Percentiles rank a stretch among this genome's conserved stretches.
These are phyloP conservation scores for Melanotaenia pygmaea DNA, from an alignment of 2,797 vertebrate genomes.

Conservation along the genomic window DNA sequence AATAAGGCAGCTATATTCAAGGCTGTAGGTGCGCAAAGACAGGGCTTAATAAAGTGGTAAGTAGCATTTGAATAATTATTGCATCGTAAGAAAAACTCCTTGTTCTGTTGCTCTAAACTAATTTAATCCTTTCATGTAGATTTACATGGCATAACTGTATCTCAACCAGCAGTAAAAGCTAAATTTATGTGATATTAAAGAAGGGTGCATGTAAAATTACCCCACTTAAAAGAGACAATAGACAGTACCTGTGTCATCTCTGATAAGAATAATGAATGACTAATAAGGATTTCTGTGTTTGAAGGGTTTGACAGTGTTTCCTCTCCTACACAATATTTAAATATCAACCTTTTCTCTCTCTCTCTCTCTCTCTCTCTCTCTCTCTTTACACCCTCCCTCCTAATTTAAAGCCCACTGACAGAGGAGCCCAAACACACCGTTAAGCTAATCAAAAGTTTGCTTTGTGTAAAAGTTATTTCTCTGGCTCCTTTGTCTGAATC, in stretches of 20 bases:
- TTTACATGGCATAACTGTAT: constrained; percentile 15
- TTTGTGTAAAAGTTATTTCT: constrained; percentile 57
- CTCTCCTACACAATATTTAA: constrained; percentile 38
- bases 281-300: constrained; percentile 41
- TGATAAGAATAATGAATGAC: constrained; percentile 57
- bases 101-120: constrained; percentile 1
- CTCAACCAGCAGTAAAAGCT: constrained; percentile 19
- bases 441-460: constrained; percentile 74
- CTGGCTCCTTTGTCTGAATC: constrained; percentile 50
- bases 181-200: constrained; percentile 37
- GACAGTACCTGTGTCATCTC: constrained; percentile 40
- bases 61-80: constrained; percentile 27
- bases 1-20: constrained; percentile 57
- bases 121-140: background rate
- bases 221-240: constrained; percentile 38
- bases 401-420: constrained; percentile 62
- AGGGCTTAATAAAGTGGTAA: constrained; percentile 33
- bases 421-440: constrained; percentile 42
- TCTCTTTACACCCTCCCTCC: constrained; percentile 39
- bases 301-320: constrained; percentile 30
- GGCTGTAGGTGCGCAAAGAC: constrained; percentile 44
- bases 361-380: background rate
- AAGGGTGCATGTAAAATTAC: constrained; percentile 24
- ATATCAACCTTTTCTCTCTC: constrained; percentile 42
- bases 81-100: background rate